Evolutionary conservation across 2,888 invertebrate genomes (phyloP).

Genomic region (Calephelis perditalis): DNA sequence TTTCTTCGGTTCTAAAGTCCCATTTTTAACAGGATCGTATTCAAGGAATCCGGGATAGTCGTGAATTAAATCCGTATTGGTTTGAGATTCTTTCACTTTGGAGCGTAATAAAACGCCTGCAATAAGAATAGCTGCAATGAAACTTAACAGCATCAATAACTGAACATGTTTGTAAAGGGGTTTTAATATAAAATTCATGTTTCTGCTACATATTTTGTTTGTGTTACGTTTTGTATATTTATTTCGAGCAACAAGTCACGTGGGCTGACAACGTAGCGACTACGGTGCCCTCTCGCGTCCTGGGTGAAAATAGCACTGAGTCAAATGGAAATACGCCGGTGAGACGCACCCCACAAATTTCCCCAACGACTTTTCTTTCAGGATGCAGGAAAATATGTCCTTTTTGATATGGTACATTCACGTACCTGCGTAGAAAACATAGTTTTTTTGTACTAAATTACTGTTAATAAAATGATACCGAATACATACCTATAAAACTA

Average conservation of each 20-base stretch:
- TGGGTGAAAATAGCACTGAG: slow-evolving; percentile 67
- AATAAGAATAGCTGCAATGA: slow-evolving; percentile 51
- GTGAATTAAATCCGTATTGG: slow-evolving; percentile 40
- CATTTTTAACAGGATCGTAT: slow-evolving; percentile 60
- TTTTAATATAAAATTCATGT: slow-evolving; percentile 66
- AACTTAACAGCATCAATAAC: slow-evolving; percentile 57
- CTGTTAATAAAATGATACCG: too few species aligned
- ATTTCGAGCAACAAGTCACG: slow-evolving; percentile 64
- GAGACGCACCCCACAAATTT: slow-evolving; percentile 74
- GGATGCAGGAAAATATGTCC: slow-evolving; percentile 53
- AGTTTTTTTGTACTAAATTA: too few species aligned
- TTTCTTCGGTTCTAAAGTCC: slow-evolving; percentile 53
- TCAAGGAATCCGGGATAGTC: slow-evolving; percentile 42
- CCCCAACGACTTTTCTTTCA: slow-evolving; percentile 68
- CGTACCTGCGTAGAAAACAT: too few species aligned
- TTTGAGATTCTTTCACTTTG: slow-evolving; percentile 46
- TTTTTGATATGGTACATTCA: slow-evolving; percentile 44
- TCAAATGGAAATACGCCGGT: slow-evolving; percentile 58
- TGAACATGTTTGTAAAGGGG: slow-evolving; percentile 61
- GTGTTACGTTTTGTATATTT: slow-evolving; percentile 17
- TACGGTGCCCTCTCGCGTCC: slow-evolving; percentile 72
- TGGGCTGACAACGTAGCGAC: slow-evolving; percentile 41
- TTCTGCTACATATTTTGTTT: slow-evolving; percentile 33
- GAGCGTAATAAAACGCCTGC: slow-evolving; percentile 54
- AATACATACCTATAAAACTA: too few species aligned